Percentiles rank a stretch among this genome's conserved stretches.
These are phyloP conservation scores for Condylura cristata DNA, from an alignment of 2,113 vertebrate species.

Conservation along the genomic window DNA sequence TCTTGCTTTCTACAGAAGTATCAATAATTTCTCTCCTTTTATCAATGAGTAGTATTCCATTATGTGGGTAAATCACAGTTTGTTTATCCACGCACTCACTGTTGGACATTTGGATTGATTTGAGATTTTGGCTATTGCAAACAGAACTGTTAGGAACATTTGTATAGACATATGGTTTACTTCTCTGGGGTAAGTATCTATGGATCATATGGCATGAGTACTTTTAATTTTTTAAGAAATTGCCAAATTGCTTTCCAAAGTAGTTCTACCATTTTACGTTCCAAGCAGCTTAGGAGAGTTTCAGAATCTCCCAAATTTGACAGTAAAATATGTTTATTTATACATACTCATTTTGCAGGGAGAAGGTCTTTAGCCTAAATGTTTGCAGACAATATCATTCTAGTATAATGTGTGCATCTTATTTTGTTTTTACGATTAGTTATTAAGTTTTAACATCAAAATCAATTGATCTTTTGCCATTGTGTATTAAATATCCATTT, in stretches of 20 bases:
- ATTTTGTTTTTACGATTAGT: constrained; percentile 12
- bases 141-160: neutral
- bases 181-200: constrained; percentile 29
- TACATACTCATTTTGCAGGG: neutral
- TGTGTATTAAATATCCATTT: neutral
- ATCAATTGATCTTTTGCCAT: neutral
- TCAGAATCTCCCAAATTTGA: constrained; percentile 2
- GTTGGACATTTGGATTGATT: neutral
- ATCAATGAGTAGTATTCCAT: neutral
- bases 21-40: neutral
- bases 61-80: neutral
- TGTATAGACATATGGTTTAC: neutral
- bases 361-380: neutral
- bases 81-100: neutral
- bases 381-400: neutral
- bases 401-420: constrained; percentile 32
- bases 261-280: neutral
- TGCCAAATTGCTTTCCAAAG: neutral
- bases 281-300: neutral
- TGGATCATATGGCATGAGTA: neutral
- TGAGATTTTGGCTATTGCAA: neutral
- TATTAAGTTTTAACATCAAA: neutral
- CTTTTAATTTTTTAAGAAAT: constrained; percentile 21
- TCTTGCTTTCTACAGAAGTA: neutral
- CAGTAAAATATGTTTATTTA: constrained; percentile 36